phyloP scores from a whole-genome alignment of 2,797 vertebrate species.

The Gallirallus australis region DNA sequence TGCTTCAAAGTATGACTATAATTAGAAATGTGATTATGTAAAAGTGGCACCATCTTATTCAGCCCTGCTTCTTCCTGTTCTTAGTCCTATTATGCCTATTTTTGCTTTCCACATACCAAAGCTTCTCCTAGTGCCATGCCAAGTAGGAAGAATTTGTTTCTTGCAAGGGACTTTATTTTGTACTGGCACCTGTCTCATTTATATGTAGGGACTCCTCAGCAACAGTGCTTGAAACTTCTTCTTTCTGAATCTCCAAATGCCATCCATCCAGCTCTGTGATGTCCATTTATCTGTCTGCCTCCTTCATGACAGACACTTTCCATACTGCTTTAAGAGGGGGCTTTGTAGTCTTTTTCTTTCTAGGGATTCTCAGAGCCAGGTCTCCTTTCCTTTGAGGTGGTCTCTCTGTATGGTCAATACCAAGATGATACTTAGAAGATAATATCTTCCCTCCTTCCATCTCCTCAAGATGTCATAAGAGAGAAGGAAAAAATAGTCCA shows the following conservation, averaged over 20 bases:
- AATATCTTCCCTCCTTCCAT: background rate
- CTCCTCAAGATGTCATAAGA: background rate
- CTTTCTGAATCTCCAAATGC: background rate
- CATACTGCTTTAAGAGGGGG: background rate
- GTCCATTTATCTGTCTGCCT: background rate
- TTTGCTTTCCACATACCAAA: background rate
- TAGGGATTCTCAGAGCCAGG: background rate
- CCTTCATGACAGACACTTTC: background rate
- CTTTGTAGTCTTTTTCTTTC: background rate
- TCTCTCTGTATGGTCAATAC: background rate
- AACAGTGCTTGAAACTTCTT: background rate
- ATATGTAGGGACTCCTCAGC: background rate
- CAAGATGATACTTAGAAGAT: background rate
- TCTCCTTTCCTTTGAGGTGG: background rate
- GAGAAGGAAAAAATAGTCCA: background rate
- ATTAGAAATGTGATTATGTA: constrained; percentile 49
- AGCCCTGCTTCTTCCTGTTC: background rate
- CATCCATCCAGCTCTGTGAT: background rate
- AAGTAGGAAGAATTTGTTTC: background rate
- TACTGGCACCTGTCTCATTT: background rate
- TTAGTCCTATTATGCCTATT: background rate
- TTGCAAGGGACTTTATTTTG: background rate
- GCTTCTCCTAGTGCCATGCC: background rate
- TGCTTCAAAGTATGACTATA: constrained; percentile 38
- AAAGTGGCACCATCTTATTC: constrained; percentile 46